These are phyloP conservation scores for Cotesia typhae DNA, from an alignment of 1,140 invertebrate genomes.

Conservation along the genomic window DNA sequence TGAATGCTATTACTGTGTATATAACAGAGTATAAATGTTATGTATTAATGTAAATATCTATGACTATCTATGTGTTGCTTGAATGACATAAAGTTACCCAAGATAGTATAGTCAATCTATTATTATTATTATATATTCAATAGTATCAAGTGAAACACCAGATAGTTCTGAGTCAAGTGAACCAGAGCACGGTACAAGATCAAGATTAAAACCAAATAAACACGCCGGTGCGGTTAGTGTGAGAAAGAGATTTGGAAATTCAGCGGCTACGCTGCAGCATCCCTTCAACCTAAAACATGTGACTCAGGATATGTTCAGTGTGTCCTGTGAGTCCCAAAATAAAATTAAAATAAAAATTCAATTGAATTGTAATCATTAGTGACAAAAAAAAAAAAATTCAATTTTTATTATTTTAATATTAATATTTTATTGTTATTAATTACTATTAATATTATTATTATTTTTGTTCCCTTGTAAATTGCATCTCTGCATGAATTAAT, in stretches of 20 bases:
- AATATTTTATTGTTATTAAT: no score
- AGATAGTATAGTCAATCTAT: constrained; percentile 27
- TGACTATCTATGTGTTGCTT: constrained; percentile 23
- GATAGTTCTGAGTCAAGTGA: constrained; percentile 63
- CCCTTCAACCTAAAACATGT: constrained; percentile 62
- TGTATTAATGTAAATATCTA: not conserved
- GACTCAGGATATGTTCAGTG: constrained; percentile 61
- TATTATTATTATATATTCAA: constrained; percentile 28
- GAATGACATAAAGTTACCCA: constrained; percentile 30
- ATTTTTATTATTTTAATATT: not conserved
- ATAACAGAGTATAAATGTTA: no score
- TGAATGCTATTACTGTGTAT: no score
- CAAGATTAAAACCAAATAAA: constrained; percentile 58
- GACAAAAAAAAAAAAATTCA: not conserved
- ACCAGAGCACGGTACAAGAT: constrained; percentile 55
- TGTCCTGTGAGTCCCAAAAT: constrained; percentile 50
- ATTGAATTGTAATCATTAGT: not conserved
- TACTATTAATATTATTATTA: not conserved
- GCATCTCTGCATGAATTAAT: constrained; percentile 41
- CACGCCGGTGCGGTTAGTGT: constrained; percentile 53
- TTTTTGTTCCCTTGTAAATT: constrained; percentile 31
- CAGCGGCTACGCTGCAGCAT: constrained; percentile 57
- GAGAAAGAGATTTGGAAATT: constrained; percentile 61
- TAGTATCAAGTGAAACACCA: constrained; percentile 63
- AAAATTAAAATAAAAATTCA: constrained; percentile 10